A percentile compares a stretch with the other conserved stretches of the same genome.
Conservation (phyloP, 2,888 invertebrate species). For the Norana najaformis region DNA sequence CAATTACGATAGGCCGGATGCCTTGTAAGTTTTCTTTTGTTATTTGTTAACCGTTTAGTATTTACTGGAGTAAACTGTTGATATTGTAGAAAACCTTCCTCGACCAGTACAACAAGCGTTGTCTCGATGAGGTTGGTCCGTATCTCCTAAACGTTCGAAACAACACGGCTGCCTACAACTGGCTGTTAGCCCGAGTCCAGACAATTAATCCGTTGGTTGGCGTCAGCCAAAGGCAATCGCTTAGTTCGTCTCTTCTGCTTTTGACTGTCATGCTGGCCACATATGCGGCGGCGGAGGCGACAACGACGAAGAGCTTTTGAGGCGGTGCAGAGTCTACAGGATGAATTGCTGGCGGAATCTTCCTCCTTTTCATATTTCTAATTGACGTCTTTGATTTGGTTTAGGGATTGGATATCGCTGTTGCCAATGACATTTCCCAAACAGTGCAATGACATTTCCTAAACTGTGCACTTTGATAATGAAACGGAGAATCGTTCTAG, state of each 20-base stretch:
- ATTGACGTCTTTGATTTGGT: not conserved
- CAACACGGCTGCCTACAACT: conserved; percentile 38
- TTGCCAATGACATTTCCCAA: not conserved
- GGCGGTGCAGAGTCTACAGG: not conserved
- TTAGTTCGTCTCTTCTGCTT: not conserved
- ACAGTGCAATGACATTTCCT: not conserved
- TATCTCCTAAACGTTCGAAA: conserved; percentile 30
- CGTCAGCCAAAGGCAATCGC: not conserved
- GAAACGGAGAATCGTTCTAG: not conserved
- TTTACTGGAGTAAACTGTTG: not conserved
- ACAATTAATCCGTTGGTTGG: not conserved
- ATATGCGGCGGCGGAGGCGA: not conserved
- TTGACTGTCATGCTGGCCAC: not conserved
- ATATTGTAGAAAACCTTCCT: conserved; percentile 53
- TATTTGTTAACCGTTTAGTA: not conserved
- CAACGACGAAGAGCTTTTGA: not conserved
- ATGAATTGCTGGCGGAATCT: not conserved
- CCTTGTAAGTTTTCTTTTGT: not conserved
- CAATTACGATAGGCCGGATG: not conserved
- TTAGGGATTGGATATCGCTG: not conserved
- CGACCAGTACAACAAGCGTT: conserved; percentile 52
- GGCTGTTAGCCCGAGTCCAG: conserved; percentile 38
- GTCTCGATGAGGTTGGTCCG: conserved; percentile 49
- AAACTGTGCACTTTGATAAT: not conserved
- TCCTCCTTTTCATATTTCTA: not conserved